Evolutionary conservation across 2,113 vertebrate species (phyloP), one percentile per base, ranked within the genome.

Genomic region (Azemiops feae): DNA sequence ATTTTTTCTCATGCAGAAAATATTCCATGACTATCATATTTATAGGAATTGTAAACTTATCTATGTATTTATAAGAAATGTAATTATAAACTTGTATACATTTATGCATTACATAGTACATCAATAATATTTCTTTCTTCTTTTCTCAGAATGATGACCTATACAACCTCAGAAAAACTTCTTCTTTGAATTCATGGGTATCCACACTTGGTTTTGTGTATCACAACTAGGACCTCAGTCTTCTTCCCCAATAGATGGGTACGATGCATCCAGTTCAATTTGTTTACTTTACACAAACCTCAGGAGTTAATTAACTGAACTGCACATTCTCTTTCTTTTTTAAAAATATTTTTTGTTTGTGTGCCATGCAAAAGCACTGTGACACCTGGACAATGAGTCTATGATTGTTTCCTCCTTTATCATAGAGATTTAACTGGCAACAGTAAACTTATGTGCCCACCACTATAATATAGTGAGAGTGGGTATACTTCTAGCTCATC

Each of bases 211-310:
- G 94, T 97, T 97, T 98, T 97, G 97, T 97, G 96, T 97, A 96
- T 97, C 97, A 98, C 98, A 98, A 97, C 97, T 96, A 98, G 98
- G 98, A 98, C 98, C 98, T 98, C 98, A 98, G 95, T 92, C 90
- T 96, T 97, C 95, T 94, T 97, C 97, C 96, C 97, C 97, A 93
- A 97, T 97, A 97, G 97, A 98, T 98, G 98, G 96, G 98, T 98
- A 98, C 97, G 97, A 98, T 96, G 96, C 97, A 97, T 97, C 97
- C 97, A 96, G 97, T 98, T 98, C 97, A 96, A 97, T 97, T 97
- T 98, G 98, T 98, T 98, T 98, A 98, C 98, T 97, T 98, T 96
- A 96, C 97, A 97, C 97, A 98, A 98, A 98, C 98, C 98, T 98
- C 98, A 98, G 98, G 98, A 98, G 97, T 97, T 97, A 93, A 94